Conservation (phyloP, 2,888 invertebrate genomes). For the Lucinisca nassula region DNA sequence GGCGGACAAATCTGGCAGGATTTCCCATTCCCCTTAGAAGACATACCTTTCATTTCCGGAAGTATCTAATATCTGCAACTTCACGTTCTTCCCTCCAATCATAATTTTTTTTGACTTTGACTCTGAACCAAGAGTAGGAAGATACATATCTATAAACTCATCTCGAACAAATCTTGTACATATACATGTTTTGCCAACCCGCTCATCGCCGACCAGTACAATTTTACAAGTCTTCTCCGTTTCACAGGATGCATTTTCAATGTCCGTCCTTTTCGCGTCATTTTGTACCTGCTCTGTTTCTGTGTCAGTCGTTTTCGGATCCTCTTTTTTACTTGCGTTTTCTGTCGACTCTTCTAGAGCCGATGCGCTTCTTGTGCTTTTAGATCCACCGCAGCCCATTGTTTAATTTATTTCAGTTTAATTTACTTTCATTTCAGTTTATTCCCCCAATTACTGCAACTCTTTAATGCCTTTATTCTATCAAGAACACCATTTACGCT, state of each 20-base stretch:
- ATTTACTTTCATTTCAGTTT: too few species aligned
- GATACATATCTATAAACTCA: constrained; percentile 1
- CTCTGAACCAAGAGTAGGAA: neutral
- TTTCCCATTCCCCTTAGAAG: too few species aligned
- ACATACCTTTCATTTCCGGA: neutral
- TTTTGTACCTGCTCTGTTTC: neutral
- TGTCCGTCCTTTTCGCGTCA: neutral
- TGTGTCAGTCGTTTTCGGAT: neutral
- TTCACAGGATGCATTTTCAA: neutral
- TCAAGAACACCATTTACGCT: too few species aligned
- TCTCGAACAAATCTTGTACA: neutral
- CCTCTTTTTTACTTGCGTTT: neutral
- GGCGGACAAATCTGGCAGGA: too few species aligned
- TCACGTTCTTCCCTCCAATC: neutral
- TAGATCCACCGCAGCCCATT: neutral
- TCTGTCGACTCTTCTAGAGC: neutral
- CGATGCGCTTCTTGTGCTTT: neutral
- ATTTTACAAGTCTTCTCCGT: neutral
- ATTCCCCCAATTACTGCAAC: too few species aligned
- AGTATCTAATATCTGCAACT: neutral
- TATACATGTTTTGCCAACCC: neutral
- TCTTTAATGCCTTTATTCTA: too few species aligned
- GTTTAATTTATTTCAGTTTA: too few species aligned
- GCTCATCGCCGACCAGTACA: neutral
- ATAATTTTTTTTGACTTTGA: neutral